phyloP scores from a whole-genome alignment of 2,113 vertebrate genomes.

The Alectura lathami region DNA sequence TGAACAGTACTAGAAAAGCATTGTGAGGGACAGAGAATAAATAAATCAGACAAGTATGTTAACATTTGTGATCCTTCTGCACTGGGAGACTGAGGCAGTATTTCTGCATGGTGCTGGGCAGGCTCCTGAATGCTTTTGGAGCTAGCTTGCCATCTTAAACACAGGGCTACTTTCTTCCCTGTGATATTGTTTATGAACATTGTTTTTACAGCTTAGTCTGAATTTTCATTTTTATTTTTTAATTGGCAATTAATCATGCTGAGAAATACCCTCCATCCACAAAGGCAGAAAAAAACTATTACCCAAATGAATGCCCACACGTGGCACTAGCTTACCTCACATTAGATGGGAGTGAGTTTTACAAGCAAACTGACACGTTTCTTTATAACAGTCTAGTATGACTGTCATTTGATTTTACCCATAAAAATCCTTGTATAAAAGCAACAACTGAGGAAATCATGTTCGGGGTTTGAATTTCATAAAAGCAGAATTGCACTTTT shows the following conservation, averaged over 20 bases:
- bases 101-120: neutral
- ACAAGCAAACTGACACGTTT: constrained; percentile 60
- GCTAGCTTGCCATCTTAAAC: neutral
- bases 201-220: neutral
- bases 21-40: neutral
- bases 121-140: neutral
- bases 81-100: neutral
- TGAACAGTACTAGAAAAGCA: neutral
- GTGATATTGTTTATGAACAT: neutral
- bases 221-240: neutral
- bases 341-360: constrained; percentile 31
- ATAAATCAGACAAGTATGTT: neutral
- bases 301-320: neutral
- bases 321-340: neutral
- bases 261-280: neutral
- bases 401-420: constrained; percentile 69
- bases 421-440: constrained; percentile 66
- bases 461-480: constrained; percentile 70
- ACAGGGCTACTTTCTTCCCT: neutral
- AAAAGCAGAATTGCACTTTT: constrained; percentile 69
- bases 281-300: constrained; percentile 14
- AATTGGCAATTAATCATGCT: neutral
- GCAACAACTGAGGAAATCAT: constrained; percentile 64
- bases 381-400: constrained; percentile 59
- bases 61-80: neutral